These are phyloP conservation scores for Philhelius pedissequus DNA, from an alignment of 2,888 invertebrate genomes.

Conservation along the genomic window DNA sequence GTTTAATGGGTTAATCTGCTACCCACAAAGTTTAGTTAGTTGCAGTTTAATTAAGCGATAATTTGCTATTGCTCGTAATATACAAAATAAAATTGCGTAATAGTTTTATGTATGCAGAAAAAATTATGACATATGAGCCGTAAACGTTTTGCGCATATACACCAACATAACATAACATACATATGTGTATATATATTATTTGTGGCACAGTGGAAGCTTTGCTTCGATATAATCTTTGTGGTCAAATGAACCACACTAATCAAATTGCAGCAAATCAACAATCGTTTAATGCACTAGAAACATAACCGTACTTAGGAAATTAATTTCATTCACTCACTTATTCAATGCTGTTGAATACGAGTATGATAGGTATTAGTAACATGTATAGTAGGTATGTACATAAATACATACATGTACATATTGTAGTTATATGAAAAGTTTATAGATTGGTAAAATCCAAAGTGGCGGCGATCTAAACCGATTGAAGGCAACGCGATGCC, in stretches of 20 bases:
- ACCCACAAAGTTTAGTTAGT: no score
- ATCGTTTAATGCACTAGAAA: conserved; percentile 25
- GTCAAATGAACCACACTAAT: conserved; percentile 40
- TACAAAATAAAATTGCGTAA: no score
- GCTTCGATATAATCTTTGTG: conserved; percentile 17
- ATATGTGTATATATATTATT: neutral
- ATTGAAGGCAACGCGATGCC: neutral
- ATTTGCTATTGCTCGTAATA: no score
- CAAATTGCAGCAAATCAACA: conserved; percentile 32
- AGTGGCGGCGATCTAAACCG: neutral
- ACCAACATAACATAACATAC: no score
- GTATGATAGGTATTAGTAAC: no score
- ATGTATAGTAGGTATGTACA: neutral
- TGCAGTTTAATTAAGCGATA: no score
- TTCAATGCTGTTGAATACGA: neutral
- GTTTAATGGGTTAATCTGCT: no score
- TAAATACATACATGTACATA: neutral
- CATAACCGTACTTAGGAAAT: conserved; percentile 32
- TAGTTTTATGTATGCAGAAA: no score
- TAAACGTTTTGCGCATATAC: no score
- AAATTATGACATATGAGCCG: no score
- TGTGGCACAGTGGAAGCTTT: neutral
- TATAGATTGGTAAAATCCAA: neutral
- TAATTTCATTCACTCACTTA: conserved; percentile 40
- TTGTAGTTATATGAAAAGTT: neutral